phyloP scores from a whole-genome alignment of 2,113 vertebrate genomes.

The Camelus bactrianus region DNA sequence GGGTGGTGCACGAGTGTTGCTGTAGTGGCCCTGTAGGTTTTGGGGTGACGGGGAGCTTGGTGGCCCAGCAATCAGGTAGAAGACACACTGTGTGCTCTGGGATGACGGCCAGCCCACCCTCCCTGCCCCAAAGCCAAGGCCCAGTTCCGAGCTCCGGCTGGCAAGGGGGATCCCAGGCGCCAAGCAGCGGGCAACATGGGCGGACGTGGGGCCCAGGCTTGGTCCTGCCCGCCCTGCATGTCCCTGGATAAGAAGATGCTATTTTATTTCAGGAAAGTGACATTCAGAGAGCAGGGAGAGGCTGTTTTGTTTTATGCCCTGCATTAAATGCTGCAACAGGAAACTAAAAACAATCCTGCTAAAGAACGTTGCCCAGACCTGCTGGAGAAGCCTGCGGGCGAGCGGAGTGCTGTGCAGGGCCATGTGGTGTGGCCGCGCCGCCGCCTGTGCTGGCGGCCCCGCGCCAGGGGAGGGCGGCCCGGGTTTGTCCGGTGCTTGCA shows the following conservation, averaged over 20 bases:
- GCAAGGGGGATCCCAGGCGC: too few species aligned
- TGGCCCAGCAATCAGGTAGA: too few species aligned
- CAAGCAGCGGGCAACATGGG: background rate
- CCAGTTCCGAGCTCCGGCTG: background rate
- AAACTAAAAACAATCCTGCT: background rate
- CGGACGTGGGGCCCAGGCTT: background rate
- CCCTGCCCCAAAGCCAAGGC: background rate
- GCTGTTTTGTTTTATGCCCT: conserved; percentile 52
- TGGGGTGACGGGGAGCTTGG: background rate
- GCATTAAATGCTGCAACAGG: conserved; percentile 33
- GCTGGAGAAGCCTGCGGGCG: background rate
- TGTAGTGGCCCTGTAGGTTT: background rate
- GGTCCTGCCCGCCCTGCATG: too few species aligned
- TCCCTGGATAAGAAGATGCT: background rate
- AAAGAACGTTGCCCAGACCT: background rate
- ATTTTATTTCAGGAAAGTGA: background rate
- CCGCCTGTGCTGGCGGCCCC: too few species aligned
- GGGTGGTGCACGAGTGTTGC: background rate
- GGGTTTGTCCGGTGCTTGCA: background rate
- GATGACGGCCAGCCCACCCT: accelerated
- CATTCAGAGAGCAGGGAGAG: background rate
- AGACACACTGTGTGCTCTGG: background rate
- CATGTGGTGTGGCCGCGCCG: too few species aligned
- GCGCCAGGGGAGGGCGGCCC: too few species aligned
- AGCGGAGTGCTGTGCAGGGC: background rate